These are phyloP conservation scores for Garra rufa DNA, from an alignment of 2,113 vertebrate genomes.

Conservation along the genomic window DNA sequence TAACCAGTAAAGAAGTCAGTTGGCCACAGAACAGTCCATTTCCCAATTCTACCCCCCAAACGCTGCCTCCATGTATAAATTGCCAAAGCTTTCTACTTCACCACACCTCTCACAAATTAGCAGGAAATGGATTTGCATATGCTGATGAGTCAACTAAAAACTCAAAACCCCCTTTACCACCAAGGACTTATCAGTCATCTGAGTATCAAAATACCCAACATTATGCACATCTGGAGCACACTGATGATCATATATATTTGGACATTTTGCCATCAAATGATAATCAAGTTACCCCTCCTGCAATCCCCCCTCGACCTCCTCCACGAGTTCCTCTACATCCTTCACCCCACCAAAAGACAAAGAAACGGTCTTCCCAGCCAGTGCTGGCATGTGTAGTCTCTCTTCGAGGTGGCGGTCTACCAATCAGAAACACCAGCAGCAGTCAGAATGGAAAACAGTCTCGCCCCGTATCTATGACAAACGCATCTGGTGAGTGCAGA, in stretches of 20 bases:
- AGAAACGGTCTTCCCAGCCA: background rate
- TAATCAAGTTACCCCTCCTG: background rate
- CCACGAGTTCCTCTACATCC: constrained; percentile 16
- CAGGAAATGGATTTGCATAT: background rate
- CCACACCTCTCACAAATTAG: constrained; percentile 22
- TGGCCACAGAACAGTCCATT: background rate
- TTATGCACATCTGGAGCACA: background rate
- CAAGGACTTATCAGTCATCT: constrained; percentile 35
- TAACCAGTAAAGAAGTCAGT: background rate
- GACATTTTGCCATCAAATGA: constrained; percentile 52
- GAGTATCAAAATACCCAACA: background rate
- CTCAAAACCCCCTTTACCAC: constrained; percentile 15
- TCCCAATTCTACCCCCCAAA: constrained; percentile 17
- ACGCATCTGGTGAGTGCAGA: constrained; percentile 22
- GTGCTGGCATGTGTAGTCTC: constrained; percentile 48
- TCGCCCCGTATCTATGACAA: background rate
- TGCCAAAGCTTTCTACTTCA: constrained; percentile 48
- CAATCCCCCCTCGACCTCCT: constrained; percentile 38
- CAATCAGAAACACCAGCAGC: constrained; percentile 30
- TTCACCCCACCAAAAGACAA: background rate
- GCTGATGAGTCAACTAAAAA: background rate
- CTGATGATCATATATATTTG: constrained; percentile 36
- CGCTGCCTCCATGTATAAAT: constrained; percentile 36
- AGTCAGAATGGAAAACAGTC: background rate
- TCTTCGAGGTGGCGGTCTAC: constrained; percentile 46